phyloP scores from a whole-genome alignment of 2,888 invertebrate species.

The Cheilosia impressa region DNA sequence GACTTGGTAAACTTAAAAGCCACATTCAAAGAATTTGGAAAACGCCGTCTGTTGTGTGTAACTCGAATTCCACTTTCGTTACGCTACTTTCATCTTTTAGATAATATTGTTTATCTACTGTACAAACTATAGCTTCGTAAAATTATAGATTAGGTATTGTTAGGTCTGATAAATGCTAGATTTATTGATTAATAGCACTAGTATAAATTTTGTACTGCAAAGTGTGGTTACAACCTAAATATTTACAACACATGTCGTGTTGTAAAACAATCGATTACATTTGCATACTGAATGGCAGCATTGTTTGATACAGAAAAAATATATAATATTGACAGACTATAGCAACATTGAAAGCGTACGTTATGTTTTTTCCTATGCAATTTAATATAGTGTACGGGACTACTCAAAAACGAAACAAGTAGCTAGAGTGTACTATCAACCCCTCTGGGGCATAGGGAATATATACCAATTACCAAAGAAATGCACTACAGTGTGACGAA shows the following conservation, averaged over 20 bases:
- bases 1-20: neutral
- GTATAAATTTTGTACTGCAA: neutral
- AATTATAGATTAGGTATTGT: neutral
- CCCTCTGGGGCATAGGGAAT: neutral
- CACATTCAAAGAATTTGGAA: neutral
- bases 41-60: neutral
- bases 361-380: constrained; percentile 1
- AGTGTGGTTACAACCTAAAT: neutral
- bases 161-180: neutral
- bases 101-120: neutral
- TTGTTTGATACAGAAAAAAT: neutral
- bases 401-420: neutral
- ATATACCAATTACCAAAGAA: constrained; percentile 20
- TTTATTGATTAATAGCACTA: neutral
- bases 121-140: neutral
- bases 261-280: neutral
- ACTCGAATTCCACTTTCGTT: neutral
- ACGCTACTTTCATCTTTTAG: neutral
- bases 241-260: neutral
- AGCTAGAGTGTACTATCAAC: neutral
- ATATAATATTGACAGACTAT: neutral
- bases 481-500: neutral
- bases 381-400: constrained; percentile 4
- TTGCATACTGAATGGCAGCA: neutral
- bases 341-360: neutral